phyloP scores from a whole-genome alignment of 2,113 vertebrate genomes.

The Pitta sordida region DNA sequence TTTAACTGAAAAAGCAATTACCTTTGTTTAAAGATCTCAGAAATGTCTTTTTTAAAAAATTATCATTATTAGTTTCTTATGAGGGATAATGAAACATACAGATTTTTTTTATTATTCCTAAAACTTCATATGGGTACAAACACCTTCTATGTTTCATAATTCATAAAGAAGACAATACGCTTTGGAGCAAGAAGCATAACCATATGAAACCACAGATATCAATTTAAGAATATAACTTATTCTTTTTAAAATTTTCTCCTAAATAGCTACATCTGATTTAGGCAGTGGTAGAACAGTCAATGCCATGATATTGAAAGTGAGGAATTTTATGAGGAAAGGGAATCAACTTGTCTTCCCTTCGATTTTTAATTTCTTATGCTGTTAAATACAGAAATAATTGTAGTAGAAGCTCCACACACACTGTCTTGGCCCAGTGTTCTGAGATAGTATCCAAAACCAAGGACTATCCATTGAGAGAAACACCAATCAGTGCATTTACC shows the following conservation, averaged over 20 bases:
- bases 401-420: not conserved
- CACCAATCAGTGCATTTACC: not conserved
- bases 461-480: not conserved
- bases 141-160: not conserved
- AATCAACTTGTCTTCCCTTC: not conserved
- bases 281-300: not conserved
- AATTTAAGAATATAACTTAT: not conserved
- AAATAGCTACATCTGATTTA: not conserved
- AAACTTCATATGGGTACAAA: not conserved
- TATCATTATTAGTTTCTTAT: rapidly evolving
- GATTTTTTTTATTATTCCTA: not conserved
- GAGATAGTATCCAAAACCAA: not conserved
- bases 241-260: not conserved
- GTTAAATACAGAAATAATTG: not conserved
- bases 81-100: not conserved
- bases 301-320: not conserved
- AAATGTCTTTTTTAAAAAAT: rapidly evolving
- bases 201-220: not conserved
- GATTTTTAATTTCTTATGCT: not conserved
- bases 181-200: not conserved
- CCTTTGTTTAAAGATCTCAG: not conserved
- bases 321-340: not conserved
- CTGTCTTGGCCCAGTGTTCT: not conserved
- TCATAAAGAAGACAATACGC: not conserved
- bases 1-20: not conserved